A percentile compares a stretch with the other conserved stretches of the same genome.
Conservation (phyloP, 1,140 invertebrate species). For the Cardiocondyla obscurior region DNA sequence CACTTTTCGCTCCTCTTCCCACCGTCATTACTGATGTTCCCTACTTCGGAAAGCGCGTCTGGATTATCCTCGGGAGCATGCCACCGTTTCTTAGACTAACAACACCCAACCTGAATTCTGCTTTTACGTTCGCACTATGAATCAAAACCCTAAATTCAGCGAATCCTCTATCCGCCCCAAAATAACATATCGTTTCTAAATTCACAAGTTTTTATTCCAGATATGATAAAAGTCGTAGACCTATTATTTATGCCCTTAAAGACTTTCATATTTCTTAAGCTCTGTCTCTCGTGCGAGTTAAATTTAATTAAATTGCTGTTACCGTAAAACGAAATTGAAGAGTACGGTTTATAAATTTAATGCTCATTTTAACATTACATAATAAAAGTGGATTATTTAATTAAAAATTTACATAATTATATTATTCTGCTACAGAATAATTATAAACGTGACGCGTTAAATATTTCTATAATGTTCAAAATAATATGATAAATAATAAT, state of each 20-base stretch:
- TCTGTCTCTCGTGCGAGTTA: conserved; percentile 36
- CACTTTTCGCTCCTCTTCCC: conserved; percentile 57
- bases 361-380: background rate
- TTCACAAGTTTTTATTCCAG: background rate
- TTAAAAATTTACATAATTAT: background rate
- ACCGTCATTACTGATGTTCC: conserved; percentile 37
- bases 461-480: background rate
- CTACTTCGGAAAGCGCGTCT: background rate
- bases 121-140: background rate
- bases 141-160: conserved; percentile 7
- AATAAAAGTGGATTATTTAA: background rate
- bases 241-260: background rate
- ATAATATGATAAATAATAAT: background rate
- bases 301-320: conserved; percentile 56
- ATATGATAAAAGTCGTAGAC: background rate
- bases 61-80: conserved; percentile 45
- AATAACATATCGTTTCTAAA: background rate
- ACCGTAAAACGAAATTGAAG: background rate
- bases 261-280: conserved; percentile 38
- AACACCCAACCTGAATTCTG: background rate
- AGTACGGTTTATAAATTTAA: background rate
- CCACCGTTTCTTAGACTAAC: conserved; percentile 10
- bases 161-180: background rate
- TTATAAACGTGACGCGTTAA: background rate
- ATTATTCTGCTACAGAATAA: background rate